Conservation (phyloP, 2,888 invertebrate genomes). For the Rhaphigaster nebulosa region DNA sequence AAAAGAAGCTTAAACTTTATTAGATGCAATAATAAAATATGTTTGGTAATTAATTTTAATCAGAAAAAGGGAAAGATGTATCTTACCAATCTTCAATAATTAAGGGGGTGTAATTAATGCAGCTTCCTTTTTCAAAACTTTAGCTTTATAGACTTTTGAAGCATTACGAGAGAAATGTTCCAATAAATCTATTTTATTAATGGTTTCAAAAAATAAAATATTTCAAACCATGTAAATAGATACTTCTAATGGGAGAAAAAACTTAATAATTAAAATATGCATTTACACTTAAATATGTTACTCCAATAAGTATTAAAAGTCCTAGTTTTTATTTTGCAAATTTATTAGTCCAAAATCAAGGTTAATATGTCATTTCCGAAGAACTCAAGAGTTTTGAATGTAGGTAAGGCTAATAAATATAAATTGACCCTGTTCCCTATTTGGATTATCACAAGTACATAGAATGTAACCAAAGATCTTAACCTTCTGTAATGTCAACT, state of each 20-base stretch:
- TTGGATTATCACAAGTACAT: background rate
- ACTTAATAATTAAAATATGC: slow-evolving; percentile 16
- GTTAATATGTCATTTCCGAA: background rate
- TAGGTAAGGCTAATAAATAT: background rate
- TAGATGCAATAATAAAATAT: no score
- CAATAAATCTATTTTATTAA: no score
- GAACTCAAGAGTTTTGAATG: background rate
- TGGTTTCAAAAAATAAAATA: background rate
- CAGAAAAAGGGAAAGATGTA: no score
- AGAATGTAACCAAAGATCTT: background rate
- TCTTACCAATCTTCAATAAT: no score
- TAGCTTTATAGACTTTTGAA: no score
- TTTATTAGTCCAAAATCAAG: background rate
- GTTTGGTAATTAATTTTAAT: no score
- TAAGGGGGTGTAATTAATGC: no score
- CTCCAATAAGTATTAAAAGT: background rate
- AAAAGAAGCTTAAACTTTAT: no score
- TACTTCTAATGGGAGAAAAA: background rate
- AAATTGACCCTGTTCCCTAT: background rate
- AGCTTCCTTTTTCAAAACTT: no score
- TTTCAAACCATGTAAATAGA: background rate
- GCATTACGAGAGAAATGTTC: no score
- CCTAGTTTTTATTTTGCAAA: background rate
- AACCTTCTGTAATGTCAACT: background rate
- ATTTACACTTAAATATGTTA: background rate